Percentiles rank a stretch among this genome's conserved stretches.
Evolutionary conservation across 2,113 vertebrate species (phyloP).

Genomic region (Callocephalon fimbriatum): DNA sequence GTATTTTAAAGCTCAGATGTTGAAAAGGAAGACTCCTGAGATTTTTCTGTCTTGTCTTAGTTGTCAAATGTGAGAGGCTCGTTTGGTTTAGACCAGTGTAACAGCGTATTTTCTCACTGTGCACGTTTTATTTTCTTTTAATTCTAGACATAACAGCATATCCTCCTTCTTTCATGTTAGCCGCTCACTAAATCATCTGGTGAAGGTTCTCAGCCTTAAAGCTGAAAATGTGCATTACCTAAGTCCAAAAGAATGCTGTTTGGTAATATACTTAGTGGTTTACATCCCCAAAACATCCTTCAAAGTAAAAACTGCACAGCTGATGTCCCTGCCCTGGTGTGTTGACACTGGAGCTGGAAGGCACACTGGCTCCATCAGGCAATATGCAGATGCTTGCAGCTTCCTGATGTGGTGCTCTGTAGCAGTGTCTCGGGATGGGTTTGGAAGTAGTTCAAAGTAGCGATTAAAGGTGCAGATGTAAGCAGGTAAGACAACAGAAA

Average conservation of each 20-base stretch:
- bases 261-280: not conserved
- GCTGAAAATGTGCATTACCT: slow-evolving; percentile 1
- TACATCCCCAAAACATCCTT: not conserved
- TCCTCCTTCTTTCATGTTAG: not conserved
- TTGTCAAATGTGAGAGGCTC: not conserved
- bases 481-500: not conserved
- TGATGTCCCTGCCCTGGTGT: not conserved
- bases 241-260: not conserved
- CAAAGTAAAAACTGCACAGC: not conserved
- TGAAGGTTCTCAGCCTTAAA: not conserved
- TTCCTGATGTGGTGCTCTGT: not conserved
- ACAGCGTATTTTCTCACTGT: not conserved
- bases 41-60: not conserved
- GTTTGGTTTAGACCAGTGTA: not conserved
- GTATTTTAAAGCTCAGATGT: not conserved
- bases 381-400: fast-evolving
- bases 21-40: not conserved
- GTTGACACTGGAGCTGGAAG: not conserved
- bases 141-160: not conserved
- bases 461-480: not conserved
- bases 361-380: not conserved
- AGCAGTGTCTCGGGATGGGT: not conserved
- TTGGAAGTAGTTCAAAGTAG: not conserved
- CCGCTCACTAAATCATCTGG: not conserved
- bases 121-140: slow-evolving; percentile 4